A percentile compares a stretch with the other conserved stretches of the same genome.
phyloP scores from a whole-genome alignment of 2,797 vertebrate species.

The Neopelma chrysocephalum region DNA sequence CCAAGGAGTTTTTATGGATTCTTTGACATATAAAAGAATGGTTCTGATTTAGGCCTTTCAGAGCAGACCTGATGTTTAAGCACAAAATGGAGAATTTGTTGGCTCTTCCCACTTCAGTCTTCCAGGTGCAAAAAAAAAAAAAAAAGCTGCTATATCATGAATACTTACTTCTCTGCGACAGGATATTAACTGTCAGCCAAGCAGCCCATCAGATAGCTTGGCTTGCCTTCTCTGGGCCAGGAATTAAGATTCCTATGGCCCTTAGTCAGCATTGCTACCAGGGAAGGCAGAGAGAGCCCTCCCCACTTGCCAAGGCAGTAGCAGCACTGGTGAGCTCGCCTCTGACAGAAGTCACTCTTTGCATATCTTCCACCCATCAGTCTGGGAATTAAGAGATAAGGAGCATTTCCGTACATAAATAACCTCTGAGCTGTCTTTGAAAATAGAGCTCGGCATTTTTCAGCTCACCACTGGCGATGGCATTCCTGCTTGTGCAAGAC shows the following conservation, averaged over 20 bases:
- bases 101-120: neutral
- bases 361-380: constrained; percentile 69
- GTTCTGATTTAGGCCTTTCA: neutral
- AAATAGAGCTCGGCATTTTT: constrained; percentile 51
- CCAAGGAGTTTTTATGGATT: neutral
- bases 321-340: constrained; percentile 46
- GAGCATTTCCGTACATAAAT: constrained; percentile 68
- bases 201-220: constrained; percentile 65
- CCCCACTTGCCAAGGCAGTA: constrained; percentile 40
- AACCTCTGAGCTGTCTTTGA: constrained; percentile 70
- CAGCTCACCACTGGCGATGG: constrained; percentile 35
- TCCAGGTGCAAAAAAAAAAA: neutral
- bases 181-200: constrained; percentile 63
- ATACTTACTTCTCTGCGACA: neutral
- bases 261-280: constrained; percentile 65
- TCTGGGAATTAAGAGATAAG: constrained; percentile 72
- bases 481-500: constrained; percentile 62
- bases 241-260: constrained; percentile 65
- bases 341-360: constrained; percentile 70
- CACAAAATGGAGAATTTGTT: neutral
- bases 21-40: neutral
- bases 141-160: constrained; percentile 40
- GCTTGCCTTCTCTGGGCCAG: constrained; percentile 44
- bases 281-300: constrained; percentile 42
- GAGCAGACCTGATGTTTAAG: neutral